Percentiles rank a stretch among this genome's conserved stretches.
Evolutionary conservation across 2,888 invertebrate species (phyloP).

Genomic region (Hydrotaea diabolus): DNA sequence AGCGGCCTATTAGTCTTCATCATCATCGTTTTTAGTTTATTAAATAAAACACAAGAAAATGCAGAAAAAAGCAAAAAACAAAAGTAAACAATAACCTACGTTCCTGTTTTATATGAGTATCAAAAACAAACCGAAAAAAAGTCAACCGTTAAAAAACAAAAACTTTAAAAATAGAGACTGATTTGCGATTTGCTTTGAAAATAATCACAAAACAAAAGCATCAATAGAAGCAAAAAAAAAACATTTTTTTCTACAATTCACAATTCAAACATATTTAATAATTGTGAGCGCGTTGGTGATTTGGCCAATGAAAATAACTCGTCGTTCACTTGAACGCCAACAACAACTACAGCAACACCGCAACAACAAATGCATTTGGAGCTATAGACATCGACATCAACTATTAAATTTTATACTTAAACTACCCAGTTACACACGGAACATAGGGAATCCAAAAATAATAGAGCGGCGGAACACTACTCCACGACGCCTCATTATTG

Average conservation of each 20-base stretch:
- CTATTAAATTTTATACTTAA: not conserved
- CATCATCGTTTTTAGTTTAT: constrained; percentile 30
- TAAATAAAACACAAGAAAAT: not conserved
- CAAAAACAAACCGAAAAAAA: constrained; percentile 29
- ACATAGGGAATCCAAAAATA: not conserved
- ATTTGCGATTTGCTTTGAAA: constrained; percentile 44
- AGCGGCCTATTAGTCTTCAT: constrained; percentile 23
- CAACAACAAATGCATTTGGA: constrained; percentile 4
- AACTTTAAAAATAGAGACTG: constrained; percentile 58
- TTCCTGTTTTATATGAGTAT: constrained; percentile 52
- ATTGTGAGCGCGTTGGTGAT: not conserved
- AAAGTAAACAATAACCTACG: constrained; percentile 45
- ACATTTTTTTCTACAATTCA: not conserved
- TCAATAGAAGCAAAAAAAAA: constrained; percentile 25
- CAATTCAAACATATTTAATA: constrained; percentile 24
- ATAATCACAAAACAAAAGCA: constrained; percentile 22
- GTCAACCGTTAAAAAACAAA: constrained; percentile 16
- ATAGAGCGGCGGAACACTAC: not conserved
- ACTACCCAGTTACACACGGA: not conserved
- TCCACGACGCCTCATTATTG: not conserved
- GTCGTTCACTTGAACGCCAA: not conserved
- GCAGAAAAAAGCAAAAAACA: not conserved
- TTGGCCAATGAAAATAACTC: constrained; percentile 16
- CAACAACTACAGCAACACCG: not conserved
- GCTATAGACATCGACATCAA: not conserved